phyloP scores from a whole-genome alignment of 2,797 vertebrate genomes.

The Lerista edwardsae region DNA sequence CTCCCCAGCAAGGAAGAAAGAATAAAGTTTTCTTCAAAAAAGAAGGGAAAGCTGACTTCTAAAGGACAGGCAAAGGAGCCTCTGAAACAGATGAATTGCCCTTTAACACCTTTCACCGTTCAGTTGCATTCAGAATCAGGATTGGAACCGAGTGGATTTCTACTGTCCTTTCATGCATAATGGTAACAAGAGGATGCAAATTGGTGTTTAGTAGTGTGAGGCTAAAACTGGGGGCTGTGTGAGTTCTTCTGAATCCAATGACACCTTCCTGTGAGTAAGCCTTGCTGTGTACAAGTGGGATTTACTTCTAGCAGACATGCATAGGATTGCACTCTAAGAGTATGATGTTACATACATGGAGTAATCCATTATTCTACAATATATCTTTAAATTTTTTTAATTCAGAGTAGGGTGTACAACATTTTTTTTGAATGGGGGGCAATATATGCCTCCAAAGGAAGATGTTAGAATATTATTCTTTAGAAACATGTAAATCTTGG shows the following conservation, averaged over 20 bases:
- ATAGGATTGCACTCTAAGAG: not conserved
- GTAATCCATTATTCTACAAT: not conserved
- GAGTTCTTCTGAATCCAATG: not conserved
- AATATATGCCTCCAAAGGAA: not conserved
- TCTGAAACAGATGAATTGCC: not conserved
- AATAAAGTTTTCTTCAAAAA: not conserved
- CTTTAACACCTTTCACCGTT: not conserved
- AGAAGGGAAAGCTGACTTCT: not conserved
- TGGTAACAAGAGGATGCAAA: not conserved
- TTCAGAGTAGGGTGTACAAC: not conserved
- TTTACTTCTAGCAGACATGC: too few relatives aligned
- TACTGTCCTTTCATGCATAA: not conserved
- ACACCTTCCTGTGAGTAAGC: too few relatives aligned
- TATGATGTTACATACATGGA: not conserved
- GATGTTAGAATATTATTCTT: not conserved
- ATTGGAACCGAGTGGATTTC: not conserved
- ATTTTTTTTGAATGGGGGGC: not conserved
- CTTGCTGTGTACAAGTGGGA: too few relatives aligned
- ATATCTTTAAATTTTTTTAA: not conserved
- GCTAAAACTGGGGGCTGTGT: not conserved
- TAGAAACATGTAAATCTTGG: not conserved
- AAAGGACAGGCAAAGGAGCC: not conserved
- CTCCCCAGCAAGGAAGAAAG: not conserved
- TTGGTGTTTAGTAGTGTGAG: not conserved
- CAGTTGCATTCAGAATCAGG: not conserved